A percentile compares a stretch with the other conserved stretches of the same genome.
Conservation (phyloP, 1,140 invertebrate species). For the Solenopsis fugax region DNA sequence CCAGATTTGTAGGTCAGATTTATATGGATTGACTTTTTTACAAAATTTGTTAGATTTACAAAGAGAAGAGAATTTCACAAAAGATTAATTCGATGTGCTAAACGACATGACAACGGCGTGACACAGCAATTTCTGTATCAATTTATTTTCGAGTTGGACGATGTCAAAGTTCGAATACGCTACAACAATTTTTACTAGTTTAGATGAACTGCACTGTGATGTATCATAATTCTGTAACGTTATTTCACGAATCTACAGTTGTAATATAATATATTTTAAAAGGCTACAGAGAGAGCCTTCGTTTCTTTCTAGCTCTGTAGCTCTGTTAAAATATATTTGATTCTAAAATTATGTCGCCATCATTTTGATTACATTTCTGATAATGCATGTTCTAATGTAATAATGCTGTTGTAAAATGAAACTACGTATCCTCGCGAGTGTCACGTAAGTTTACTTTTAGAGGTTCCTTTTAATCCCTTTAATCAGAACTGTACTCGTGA, state of each 20-base stretch:
- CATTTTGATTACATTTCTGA: slow-evolving; percentile 28
- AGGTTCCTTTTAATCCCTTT: slow-evolving; percentile 23
- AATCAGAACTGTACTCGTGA: not conserved
- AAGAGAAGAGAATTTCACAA: not conserved
- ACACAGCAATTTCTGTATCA: not conserved
- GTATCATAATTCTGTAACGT: slow-evolving; percentile 1
- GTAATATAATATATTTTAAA: not conserved
- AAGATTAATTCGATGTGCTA: slow-evolving; percentile 17
- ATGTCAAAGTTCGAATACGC: not conserved
- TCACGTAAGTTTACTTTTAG: not conserved
- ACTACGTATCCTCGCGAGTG: not conserved
- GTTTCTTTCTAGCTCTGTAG: slow-evolving; percentile 7
- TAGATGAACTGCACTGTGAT: not conserved
- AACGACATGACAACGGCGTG: not conserved
- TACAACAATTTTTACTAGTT: not conserved
- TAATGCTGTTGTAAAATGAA: not conserved
- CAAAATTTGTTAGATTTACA: not conserved
- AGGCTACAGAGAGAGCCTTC: not conserved
- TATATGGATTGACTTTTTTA: not conserved
- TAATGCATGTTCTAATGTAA: slow-evolving; percentile 35
- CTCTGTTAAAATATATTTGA: not conserved
- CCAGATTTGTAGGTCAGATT: not conserved
- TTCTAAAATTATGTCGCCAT: slow-evolving; percentile 27
- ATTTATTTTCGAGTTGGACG: not conserved
- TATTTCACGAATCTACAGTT: not conserved